phyloP scores from a whole-genome alignment of 2,113 vertebrate genomes.

The Speoplatyrhinus poulsoni region DNA sequence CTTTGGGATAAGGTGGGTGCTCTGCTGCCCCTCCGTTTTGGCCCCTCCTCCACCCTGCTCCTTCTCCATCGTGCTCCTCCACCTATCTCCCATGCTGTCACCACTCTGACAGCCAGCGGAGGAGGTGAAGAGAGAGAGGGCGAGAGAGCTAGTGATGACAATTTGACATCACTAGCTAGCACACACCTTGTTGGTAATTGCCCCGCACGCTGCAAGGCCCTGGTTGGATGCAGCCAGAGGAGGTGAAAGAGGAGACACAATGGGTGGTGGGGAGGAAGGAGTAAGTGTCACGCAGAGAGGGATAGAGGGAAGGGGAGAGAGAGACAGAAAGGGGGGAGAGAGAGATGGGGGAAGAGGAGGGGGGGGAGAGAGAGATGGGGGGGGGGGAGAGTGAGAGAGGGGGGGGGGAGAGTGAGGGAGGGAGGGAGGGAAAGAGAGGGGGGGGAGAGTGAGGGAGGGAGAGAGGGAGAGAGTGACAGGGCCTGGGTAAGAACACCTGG shows the following conservation, averaged over 20 bases:
- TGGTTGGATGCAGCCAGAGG: constrained; percentile 28
- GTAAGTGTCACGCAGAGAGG: neutral
- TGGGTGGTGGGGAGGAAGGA: constrained; percentile 6
- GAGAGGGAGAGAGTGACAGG: neutral
- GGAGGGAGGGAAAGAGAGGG: neutral
- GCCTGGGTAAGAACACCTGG: constrained; percentile 3
- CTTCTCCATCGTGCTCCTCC: constrained; percentile 27
- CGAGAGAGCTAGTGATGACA: constrained; percentile 49
- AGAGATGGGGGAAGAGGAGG: constrained; percentile 12
- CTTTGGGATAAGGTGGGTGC: no score
- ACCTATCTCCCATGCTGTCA: constrained; percentile 60
- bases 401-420: constrained; percentile 1
- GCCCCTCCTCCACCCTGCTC: constrained; percentile 12
- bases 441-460: neutral
- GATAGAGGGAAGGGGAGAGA: constrained; percentile 24
- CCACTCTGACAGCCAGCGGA: constrained; percentile 49
- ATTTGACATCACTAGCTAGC: constrained; percentile 64
- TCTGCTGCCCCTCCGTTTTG: no score
- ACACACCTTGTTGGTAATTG: constrained; percentile 61
- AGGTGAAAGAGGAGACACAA: constrained; percentile 19
- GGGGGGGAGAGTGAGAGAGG: constrained; percentile 30
- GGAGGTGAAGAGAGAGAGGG: no score
- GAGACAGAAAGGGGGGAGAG: constrained; percentile 14
- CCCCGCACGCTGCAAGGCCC: constrained; percentile 33
- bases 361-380: constrained; percentile 5